A percentile compares a stretch with the other conserved stretches of the same genome.
Evolutionary conservation across 2,113 vertebrate genomes (phyloP).

Genomic region (Spheniscus mendiculus): DNA sequence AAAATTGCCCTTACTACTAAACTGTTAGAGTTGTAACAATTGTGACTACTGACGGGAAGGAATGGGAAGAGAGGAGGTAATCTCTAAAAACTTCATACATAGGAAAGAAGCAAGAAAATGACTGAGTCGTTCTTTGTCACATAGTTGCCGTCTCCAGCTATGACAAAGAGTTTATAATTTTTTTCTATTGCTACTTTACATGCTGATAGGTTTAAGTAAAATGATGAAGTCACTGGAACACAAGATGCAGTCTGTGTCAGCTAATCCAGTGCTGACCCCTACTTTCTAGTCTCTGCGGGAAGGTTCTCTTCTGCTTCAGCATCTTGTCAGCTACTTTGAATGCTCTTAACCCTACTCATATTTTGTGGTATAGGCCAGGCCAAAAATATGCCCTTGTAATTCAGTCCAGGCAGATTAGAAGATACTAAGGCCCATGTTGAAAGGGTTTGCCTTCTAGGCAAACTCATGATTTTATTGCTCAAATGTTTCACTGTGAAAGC

Average conservation of each 20-base stretch:
- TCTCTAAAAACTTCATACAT: neutral
- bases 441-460: constrained; percentile 10
- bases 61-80: neutral
- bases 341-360: neutral
- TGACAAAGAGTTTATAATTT: neutral
- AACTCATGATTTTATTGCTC: neutral
- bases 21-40: neutral
- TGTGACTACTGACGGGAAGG: neutral
- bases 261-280: constrained; percentile 1
- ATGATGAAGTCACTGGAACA: neutral
- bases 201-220: neutral
- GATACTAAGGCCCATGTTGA: neutral
- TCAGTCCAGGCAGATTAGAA: constrained; percentile 12
- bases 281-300: neutral
- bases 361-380: constrained; percentile 5
- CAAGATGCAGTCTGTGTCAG: neutral
- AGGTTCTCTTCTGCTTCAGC: neutral
- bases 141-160: neutral
- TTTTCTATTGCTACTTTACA: neutral
- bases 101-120: neutral
- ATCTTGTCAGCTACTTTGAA: constrained; percentile 11
- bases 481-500: neutral
- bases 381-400: constrained; percentile 15
- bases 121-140: neutral
- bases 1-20: neutral